Evolutionary conservation across 2,888 invertebrate genomes (phyloP).

Genomic region (Drosophila demipolita): DNA sequence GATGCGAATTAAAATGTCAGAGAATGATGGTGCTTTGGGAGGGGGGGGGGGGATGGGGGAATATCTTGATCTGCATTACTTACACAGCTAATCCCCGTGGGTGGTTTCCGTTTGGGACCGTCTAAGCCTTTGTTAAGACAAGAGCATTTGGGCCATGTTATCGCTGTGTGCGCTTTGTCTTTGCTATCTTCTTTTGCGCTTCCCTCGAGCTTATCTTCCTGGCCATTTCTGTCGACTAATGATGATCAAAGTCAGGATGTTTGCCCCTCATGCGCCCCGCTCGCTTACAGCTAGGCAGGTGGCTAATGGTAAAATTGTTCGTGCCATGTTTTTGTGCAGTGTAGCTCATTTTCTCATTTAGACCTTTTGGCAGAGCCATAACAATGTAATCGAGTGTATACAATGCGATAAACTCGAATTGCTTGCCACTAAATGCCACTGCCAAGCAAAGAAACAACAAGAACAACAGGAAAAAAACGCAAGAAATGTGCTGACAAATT

Average conservation of each 20-base stretch:
- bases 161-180: slow-evolving; percentile 25
- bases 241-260: slow-evolving; percentile 69
- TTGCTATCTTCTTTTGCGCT: slow-evolving; percentile 9
- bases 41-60: slow-evolving; percentile 4
- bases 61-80: slow-evolving; percentile 58
- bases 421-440: slow-evolving; percentile 56
- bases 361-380: slow-evolving; percentile 55
- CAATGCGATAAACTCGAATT: slow-evolving; percentile 69
- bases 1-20: slow-evolving; percentile 41
- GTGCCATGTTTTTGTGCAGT: slow-evolving; percentile 6
- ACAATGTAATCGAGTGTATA: slow-evolving; percentile 75
- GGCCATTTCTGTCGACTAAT: slow-evolving; percentile 68
- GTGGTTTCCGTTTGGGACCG: slow-evolving; percentile 17
- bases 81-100: slow-evolving; percentile 56
- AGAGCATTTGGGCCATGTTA: slow-evolving; percentile 10
- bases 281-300: slow-evolving; percentile 27
- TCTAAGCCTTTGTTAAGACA: slow-evolving; percentile 53
- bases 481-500: slow-evolving; percentile 58
- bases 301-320: background rate
- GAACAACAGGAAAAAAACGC: background rate
- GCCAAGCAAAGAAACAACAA: slow-evolving; percentile 3
- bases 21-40: background rate
- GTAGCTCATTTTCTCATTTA: slow-evolving; percentile 32
- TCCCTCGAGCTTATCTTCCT: slow-evolving; percentile 58
- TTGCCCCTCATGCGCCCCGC: slow-evolving; percentile 11